Evolutionary conservation across 2,888 invertebrate species (phyloP).

Genomic region (Morpho deidamia): DNA sequence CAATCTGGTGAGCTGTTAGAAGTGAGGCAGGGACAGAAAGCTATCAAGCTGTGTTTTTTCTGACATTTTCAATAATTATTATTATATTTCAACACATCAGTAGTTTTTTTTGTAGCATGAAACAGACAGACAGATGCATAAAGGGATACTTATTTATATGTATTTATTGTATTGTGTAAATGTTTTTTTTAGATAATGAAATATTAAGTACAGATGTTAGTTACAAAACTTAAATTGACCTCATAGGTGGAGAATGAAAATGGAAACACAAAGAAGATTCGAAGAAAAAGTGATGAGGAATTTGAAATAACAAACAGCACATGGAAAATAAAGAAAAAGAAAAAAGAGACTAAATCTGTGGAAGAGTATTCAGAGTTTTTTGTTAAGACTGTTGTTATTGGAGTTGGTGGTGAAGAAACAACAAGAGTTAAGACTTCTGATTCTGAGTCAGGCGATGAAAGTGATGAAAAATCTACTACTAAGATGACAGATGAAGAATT

Average conservation of each 20-base stretch:
- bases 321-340: constrained; percentile 54
- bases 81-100: too few species aligned
- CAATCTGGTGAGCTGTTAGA: too few species aligned
- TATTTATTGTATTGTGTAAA: too few species aligned
- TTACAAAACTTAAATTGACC: neutral
- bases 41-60: too few species aligned
- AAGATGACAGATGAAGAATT: constrained; percentile 87
- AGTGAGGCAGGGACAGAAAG: too few species aligned
- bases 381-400: constrained; percentile 54
- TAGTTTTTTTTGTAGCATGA: too few species aligned
- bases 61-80: too few species aligned
- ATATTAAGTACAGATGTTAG: too few species aligned
- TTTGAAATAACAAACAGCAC: constrained; percentile 61
- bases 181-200: too few species aligned
- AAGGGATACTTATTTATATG: too few species aligned
- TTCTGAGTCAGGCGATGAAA: constrained; percentile 40
- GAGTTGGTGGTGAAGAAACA: constrained; percentile 44
- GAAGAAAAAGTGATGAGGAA: constrained; percentile 45
- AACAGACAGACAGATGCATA: too few species aligned
- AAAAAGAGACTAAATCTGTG: constrained; percentile 30
- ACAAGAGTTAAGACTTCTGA: constrained; percentile 44
- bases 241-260: constrained; percentile 58
- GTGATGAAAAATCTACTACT: constrained; percentile 36
- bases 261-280: constrained; percentile 63
- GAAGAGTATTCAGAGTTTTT: constrained; percentile 57